A percentile compares a stretch with the other conserved stretches of the same genome.
Conservation (phyloP, 2,797 vertebrate genomes). For the Sebastes oblongus region DNA sequence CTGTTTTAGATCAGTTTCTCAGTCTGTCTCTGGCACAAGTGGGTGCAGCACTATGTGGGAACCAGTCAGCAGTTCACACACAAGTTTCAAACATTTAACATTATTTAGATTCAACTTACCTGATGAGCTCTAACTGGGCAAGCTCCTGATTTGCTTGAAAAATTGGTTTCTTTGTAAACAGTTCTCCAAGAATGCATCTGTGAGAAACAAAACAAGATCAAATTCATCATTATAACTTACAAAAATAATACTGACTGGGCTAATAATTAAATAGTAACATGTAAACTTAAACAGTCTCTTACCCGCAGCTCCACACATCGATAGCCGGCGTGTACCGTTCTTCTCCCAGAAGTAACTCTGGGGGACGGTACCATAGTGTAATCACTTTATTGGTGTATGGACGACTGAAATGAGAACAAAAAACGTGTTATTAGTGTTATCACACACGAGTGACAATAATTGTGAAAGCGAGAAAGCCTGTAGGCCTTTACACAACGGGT, state of each 20-base stretch:
- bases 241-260: background rate
- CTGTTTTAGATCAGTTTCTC: background rate
- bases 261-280: background rate
- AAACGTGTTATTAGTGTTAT: background rate
- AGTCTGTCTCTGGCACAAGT: background rate
- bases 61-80: background rate
- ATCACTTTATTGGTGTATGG: slow-evolving; percentile 99
- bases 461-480: background rate
- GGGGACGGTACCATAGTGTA: slow-evolving; percentile 98
- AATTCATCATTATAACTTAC: background rate
- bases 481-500: background rate
- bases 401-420: slow-evolving; percentile 82
- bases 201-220: background rate
- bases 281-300: slow-evolving; percentile 55
- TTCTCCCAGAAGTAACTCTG: slow-evolving; percentile 95
- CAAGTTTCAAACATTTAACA: background rate
- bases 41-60: background rate
- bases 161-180: slow-evolving; percentile 99
- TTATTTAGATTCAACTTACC: slow-evolving; percentile 75
- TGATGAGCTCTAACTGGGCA: slow-evolving; percentile 97
- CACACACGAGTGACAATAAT: background rate
- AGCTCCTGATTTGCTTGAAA: slow-evolving; percentile 99
- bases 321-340: slow-evolving; percentile 97
- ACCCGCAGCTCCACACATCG: slow-evolving; percentile 99
- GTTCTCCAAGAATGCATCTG: slow-evolving; percentile 97